A percentile compares a stretch with the other conserved stretches of the same genome.
These are phyloP conservation scores for Oconnorella tubifera DNA, from an alignment of 2,888 invertebrate species.

Conservation along the genomic window DNA sequence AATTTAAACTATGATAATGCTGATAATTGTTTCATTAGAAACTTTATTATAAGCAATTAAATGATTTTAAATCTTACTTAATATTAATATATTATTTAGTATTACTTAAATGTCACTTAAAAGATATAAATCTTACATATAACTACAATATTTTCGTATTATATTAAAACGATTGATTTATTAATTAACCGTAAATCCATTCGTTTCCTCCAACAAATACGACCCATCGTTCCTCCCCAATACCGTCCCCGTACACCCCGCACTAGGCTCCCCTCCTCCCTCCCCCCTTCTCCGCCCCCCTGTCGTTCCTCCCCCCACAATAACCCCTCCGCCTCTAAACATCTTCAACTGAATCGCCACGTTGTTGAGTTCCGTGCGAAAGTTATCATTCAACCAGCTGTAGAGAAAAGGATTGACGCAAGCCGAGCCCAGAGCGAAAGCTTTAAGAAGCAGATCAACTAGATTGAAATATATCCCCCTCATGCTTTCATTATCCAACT, in stretches of 20 bases:
- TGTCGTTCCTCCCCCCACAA: neutral
- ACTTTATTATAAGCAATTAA: too few relatives aligned
- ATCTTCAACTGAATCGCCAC: slow-evolving; percentile 46
- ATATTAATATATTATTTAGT: too few relatives aligned
- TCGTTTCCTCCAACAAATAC: too few relatives aligned
- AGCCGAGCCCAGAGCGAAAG: slow-evolving; percentile 73
- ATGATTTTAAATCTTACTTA: too few relatives aligned
- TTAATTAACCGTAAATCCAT: too few relatives aligned
- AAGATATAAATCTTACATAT: too few relatives aligned
- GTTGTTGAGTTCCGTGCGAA: slow-evolving; percentile 74
- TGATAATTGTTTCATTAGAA: too few relatives aligned
- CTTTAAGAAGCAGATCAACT: slow-evolving; percentile 46
- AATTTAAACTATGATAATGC: too few relatives aligned
- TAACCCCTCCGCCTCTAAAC: neutral
- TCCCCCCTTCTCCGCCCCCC: too few relatives aligned
- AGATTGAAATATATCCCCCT: slow-evolving; percentile 43
- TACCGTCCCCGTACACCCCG: neutral
- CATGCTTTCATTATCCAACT: slow-evolving; percentile 41
- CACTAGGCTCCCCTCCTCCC: neutral
- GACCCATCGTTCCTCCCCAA: neutral
- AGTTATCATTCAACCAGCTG: slow-evolving; percentile 90
- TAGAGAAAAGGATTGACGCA: slow-evolving; percentile 87
- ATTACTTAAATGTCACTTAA: too few relatives aligned
- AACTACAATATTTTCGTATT: too few relatives aligned
- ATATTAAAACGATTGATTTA: too few relatives aligned